Conservation (phyloP, 1,140 invertebrate genomes). For the Elysia chlorotica region DNA sequence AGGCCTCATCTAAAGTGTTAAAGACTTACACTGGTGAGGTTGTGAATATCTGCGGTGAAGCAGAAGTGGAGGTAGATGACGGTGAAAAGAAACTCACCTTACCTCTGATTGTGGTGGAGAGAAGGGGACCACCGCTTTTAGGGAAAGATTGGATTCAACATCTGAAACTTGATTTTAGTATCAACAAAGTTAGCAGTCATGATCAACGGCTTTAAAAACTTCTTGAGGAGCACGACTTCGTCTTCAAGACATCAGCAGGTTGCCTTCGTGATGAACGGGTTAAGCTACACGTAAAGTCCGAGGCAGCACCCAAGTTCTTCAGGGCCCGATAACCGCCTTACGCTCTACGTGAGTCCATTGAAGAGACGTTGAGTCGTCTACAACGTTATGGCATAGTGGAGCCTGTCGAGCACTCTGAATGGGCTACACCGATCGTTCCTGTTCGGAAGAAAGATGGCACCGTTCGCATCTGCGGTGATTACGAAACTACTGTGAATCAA, state of each 20-base stretch:
- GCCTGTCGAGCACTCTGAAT: conserved; percentile 38
- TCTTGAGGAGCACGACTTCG: conserved; percentile 6
- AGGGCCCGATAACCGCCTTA: conserved; percentile 33
- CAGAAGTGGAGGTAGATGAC: not conserved
- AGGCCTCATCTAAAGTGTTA: not conserved
- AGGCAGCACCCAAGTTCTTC: conserved; percentile 24
- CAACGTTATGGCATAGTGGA: conserved; percentile 32
- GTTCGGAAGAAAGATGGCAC: conserved; percentile 54
- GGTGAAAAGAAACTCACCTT: not conserved
- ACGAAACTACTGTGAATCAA: conserved; percentile 57
- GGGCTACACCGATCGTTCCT: conserved; percentile 58
- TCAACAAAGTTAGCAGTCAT: too few relatives aligned
- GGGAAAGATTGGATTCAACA: not conserved
- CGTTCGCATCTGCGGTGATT: conserved; percentile 57
- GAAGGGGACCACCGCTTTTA: not conserved
- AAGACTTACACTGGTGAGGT: not conserved
- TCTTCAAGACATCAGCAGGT: conserved; percentile 20
- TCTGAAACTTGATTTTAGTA: not conserved
- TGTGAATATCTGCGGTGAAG: too few relatives aligned
- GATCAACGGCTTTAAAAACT: not conserved
- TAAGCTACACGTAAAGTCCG: conserved; percentile 24
- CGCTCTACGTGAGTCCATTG: conserved; percentile 35
- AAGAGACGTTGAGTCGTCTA: conserved; percentile 38
- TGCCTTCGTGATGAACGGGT: conserved; percentile 17
- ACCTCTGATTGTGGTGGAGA: not conserved